Evolutionary conservation across 1,140 invertebrate species (phyloP).

Genomic region (Trachelipus rathkii): DNA sequence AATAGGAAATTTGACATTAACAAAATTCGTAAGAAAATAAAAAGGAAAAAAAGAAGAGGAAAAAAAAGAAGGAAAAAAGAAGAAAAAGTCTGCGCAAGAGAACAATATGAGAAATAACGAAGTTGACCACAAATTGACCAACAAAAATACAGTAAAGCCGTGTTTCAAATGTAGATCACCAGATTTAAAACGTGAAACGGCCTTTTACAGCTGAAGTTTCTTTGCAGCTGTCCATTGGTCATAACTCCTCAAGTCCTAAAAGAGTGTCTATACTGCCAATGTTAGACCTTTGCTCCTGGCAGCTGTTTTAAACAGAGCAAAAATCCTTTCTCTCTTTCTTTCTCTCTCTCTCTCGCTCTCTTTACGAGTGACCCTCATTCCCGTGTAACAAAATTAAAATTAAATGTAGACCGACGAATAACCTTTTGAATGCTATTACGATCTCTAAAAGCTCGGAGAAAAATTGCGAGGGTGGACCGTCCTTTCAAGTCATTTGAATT

Average conservation of each 20-base stretch:
- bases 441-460: not conserved
- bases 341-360: not conserved
- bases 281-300: not conserved
- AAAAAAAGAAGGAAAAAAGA: not conserved
- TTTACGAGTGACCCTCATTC: not conserved
- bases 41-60: not conserved
- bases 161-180: conserved; percentile 5
- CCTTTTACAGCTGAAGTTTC: not conserved
- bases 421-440: not conserved
- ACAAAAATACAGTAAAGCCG: conserved; percentile 8
- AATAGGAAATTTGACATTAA: not conserved
- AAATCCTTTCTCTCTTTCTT: too few species aligned
- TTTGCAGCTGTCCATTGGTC: conserved; percentile 1
- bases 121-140: not conserved
- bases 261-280: not conserved
- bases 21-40: not conserved
- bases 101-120: not conserved
- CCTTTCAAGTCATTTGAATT: not conserved
- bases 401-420: not conserved
- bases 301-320: conserved; percentile 6
- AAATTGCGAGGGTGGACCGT: conserved; percentile 1
- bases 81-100: not conserved
- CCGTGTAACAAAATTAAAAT: conserved; percentile 7
- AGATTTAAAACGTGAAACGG: not conserved
- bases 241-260: not conserved